Conservation (phyloP, 2,113 vertebrate genomes). For the Falcunculus frontatus region DNA sequence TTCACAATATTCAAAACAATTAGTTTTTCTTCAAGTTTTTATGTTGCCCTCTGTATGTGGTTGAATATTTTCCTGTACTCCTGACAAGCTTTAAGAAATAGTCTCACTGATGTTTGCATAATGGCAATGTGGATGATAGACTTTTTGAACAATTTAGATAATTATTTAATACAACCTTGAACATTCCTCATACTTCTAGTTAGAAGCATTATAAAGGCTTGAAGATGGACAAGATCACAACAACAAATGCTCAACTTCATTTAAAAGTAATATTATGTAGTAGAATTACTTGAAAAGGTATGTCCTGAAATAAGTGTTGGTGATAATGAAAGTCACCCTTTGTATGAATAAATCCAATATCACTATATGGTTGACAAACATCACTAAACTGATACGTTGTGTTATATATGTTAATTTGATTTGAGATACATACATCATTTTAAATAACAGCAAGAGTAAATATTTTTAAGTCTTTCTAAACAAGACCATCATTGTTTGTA, state of each 20-base stretch:
- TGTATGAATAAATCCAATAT: background rate
- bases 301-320: background rate
- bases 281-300: background rate
- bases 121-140: background rate
- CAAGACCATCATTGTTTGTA: background rate
- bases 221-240: background rate
- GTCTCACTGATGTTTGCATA: background rate
- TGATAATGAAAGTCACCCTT: background rate
- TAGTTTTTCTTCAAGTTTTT: background rate
- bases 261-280: background rate
- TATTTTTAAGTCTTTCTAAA: background rate
- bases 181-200: background rate
- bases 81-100: background rate
- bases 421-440: fast-evolving
- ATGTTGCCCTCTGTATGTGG: background rate
- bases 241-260: background rate
- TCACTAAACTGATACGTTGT: fast-evolving
- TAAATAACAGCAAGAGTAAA: background rate
- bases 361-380: background rate
- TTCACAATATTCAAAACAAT: background rate
- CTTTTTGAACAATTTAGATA: background rate
- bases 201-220: background rate
- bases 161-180: background rate
- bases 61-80: background rate
- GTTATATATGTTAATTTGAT: background rate